phyloP scores from a whole-genome alignment of 2,888 invertebrate genomes.

The Suillia variegata region DNA sequence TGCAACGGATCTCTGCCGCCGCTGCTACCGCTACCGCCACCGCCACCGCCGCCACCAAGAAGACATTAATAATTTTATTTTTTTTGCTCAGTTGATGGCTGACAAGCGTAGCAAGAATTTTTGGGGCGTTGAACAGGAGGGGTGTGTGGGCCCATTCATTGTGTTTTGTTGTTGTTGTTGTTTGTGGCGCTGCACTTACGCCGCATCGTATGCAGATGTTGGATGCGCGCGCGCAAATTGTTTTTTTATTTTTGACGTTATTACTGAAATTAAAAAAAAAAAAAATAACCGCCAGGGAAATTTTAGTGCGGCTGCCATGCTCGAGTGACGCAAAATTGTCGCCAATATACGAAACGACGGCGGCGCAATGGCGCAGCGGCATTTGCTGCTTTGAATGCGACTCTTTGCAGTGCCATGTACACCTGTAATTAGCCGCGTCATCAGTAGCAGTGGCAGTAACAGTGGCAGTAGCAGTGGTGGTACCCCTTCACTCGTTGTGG shows the following conservation, averaged over 20 bases:
- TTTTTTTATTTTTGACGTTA: no score
- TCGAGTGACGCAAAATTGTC: slow-evolving; percentile 52
- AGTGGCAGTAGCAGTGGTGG: no score
- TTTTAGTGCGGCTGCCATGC: slow-evolving; percentile 26
- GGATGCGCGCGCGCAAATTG: no score
- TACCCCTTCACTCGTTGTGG: neutral
- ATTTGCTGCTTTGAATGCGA: neutral
- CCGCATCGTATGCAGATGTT: no score
- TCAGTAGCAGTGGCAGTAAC: neutral
- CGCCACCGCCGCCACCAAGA: slow-evolving; percentile 20
- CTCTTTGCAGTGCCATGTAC: slow-evolving; percentile 43
- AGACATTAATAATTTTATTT: slow-evolving; percentile 32
- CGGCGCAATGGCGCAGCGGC: no score
- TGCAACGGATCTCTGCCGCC: slow-evolving; percentile 43
- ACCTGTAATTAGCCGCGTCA: slow-evolving; percentile 39
- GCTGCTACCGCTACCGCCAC: slow-evolving; percentile 26
- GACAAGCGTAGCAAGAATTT: slow-evolving; percentile 12
- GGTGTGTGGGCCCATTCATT: neutral
- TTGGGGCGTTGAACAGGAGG: no score
- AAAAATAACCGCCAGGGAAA: neutral
- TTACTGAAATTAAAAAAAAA: no score
- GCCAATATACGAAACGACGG: no score
- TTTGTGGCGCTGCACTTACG: no score
- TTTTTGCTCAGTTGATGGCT: neutral
- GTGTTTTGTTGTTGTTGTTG: neutral